Percentiles rank a stretch among this genome's conserved stretches.
phyloP scores from a whole-genome alignment of 2,113 vertebrate species.

The Gasterosteus aculeatus region DNA sequence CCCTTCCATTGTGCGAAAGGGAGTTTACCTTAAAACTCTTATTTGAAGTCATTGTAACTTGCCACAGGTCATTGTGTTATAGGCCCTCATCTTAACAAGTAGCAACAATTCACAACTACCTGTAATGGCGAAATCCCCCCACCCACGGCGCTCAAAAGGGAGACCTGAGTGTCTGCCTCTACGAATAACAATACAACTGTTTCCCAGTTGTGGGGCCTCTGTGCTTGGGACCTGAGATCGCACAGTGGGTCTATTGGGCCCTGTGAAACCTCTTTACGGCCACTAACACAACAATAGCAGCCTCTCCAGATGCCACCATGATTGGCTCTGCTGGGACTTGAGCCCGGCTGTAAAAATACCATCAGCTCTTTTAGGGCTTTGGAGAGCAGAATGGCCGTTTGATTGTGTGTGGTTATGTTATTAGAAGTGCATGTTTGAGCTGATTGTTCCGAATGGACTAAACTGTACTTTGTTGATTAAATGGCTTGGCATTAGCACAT shows the following conservation, averaged over 20 bases:
- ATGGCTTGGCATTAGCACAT: background rate
- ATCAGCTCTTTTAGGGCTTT: slow-evolving; percentile 20
- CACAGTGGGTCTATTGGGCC: slow-evolving; percentile 47
- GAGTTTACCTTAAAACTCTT: slow-evolving; percentile 79
- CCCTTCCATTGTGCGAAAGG: slow-evolving; percentile 63
- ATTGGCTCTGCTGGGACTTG: slow-evolving; percentile 42
- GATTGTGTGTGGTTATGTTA: slow-evolving; percentile 23
- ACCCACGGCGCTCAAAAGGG: slow-evolving; percentile 67
- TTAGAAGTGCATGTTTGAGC: slow-evolving; percentile 1
- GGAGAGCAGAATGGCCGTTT: slow-evolving; percentile 17
- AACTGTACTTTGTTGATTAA: slow-evolving; percentile 4
- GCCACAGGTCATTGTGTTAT: slow-evolving; percentile 76
- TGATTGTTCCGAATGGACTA: slow-evolving; percentile 3
- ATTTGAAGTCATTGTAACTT: slow-evolving; percentile 85
- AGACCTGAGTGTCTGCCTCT: slow-evolving; percentile 71
- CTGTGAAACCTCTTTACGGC: slow-evolving; percentile 61
- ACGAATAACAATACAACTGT: slow-evolving; percentile 82
- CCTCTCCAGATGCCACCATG: slow-evolving; percentile 30
- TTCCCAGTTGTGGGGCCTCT: slow-evolving; percentile 69
- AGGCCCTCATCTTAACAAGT: slow-evolving; percentile 79
- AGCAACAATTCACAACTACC: slow-evolving; percentile 84
- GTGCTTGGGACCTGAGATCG: slow-evolving; percentile 66
- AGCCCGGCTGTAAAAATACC: slow-evolving; percentile 47
- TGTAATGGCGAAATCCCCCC: slow-evolving; percentile 75
- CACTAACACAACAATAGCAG: slow-evolving; percentile 62